phyloP scores from a whole-genome alignment of 2,888 invertebrate genomes.

The Geophilus truncorum region DNA sequence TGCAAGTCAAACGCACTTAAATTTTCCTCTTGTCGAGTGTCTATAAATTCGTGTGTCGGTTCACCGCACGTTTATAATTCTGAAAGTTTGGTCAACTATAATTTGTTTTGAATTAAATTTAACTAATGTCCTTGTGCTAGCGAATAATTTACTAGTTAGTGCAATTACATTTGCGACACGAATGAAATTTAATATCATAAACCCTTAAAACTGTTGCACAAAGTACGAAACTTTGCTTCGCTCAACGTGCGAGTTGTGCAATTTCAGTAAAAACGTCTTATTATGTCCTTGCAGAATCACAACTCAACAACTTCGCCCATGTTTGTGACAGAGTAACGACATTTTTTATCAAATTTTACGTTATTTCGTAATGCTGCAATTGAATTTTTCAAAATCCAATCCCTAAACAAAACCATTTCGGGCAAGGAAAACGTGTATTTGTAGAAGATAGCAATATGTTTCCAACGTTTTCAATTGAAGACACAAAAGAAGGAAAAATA shows the following conservation, averaged over 20 bases:
- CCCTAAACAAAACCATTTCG: neutral
- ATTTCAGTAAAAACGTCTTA: too few relatives aligned
- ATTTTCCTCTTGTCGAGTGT: too few relatives aligned
- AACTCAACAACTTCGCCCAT: too few relatives aligned
- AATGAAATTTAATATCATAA: too few relatives aligned
- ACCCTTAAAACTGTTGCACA: too few relatives aligned
- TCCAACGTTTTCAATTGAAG: slow-evolving; percentile 7
- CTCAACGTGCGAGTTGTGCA: too few relatives aligned
- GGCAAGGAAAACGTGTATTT: neutral
- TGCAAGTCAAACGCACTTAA: neutral
- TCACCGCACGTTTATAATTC: neutral
- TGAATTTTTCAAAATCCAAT: neutral
- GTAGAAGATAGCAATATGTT: slow-evolving; percentile 10
- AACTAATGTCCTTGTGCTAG: too few relatives aligned
- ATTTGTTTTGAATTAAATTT: neutral
- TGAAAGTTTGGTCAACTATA: neutral
- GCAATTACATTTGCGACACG: too few relatives aligned
- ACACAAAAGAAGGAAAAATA: neutral
- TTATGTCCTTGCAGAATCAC: too few relatives aligned
- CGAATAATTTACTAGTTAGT: too few relatives aligned
- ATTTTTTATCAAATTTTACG: neutral
- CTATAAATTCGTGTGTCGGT: neutral
- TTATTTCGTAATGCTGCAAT: neutral
- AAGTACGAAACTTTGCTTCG: too few relatives aligned
- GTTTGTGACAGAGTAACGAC: too few relatives aligned